Evolutionary conservation across 2,888 invertebrate genomes (phyloP), one percentile per base, ranked within the genome.

Genomic region (Hirtodrosophila trivittata): DNA sequence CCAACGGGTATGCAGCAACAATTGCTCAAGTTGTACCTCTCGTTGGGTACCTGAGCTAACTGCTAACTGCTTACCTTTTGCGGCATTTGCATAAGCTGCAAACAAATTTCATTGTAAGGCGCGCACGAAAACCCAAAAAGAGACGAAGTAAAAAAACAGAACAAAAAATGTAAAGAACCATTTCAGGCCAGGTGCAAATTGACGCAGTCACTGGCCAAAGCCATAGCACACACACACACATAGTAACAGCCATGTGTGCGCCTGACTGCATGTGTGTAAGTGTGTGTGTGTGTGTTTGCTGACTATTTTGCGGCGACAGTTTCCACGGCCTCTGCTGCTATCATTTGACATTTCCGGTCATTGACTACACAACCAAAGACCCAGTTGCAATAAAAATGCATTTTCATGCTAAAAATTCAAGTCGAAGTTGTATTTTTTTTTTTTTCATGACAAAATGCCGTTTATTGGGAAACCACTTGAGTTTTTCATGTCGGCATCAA

Each of bases 271-370:
- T 16, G 8, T 10, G 39, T 16, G 18, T 32, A 8, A 32, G 35
- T 35, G 10, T 41, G 45, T 18, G 30, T 30, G 38, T 37, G 33
- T 28, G 8, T 13, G 16, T 46, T 25, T 41, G 25, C 10, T 18
- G 43, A 26, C 43, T 50, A 37, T 13, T 51, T 14, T 18, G 46
- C 41, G 49, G 57, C 52, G 68, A 68, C 68, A 67, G 18, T 58
- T 64, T 54, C 35, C 52, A 52, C 21, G 33, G 56, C 39, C 57
- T 62, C 33, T 28, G 33, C 49, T 18, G 58, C 64, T 51, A 30
- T 72, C 72, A 72, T 77, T 77, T 62, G 63, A 65, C 69, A 70
- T 80, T 77, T 77, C 80, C 77, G 77, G 77, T 60, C 77, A 72
- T 57, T 60, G 65, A 21, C 62, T 42, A 14, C 26, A 66, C 56